These are phyloP conservation scores for Microvelia longipes DNA, from an alignment of 1,140 invertebrate species.

Conservation along the genomic window DNA sequence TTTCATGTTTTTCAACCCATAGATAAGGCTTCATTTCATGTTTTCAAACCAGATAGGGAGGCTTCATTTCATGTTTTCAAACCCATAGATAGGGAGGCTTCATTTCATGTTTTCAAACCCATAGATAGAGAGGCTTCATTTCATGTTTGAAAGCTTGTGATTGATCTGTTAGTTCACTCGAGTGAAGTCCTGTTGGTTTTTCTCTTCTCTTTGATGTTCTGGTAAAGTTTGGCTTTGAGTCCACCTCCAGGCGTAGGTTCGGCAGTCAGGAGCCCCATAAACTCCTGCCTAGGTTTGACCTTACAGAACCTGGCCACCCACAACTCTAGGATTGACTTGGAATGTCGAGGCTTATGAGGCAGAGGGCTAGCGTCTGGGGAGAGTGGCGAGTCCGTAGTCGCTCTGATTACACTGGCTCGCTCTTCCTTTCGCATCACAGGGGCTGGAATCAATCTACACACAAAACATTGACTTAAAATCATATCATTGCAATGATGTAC, in stretches of 20 bases:
- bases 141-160: no score
- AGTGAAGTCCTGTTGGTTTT: conserved; percentile 2
- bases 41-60: no score
- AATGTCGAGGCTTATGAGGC: conserved; percentile 17
- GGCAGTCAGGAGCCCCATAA: conserved; percentile 55
- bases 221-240: conserved; percentile 51
- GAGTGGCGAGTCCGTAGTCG: conserved; percentile 67
- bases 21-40: no score
- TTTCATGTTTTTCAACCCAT: no score
- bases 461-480: not conserved
- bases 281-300: conserved; percentile 47
- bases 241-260: conserved; percentile 15
- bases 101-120: no score
- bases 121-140: no score
- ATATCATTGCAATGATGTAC: not conserved
- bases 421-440: conserved; percentile 27
- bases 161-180: no score
- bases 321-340: conserved; percentile 41
- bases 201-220: conserved; percentile 42
- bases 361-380: conserved; percentile 44
- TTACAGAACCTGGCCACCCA: conserved; percentile 34
- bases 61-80: no score
- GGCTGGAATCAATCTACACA: conserved; percentile 4
- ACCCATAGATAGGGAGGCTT: no score
- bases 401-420: conserved; percentile 51